phyloP scores from a whole-genome alignment of 2,888 invertebrate species.

The Drosophila percnosoma region DNA sequence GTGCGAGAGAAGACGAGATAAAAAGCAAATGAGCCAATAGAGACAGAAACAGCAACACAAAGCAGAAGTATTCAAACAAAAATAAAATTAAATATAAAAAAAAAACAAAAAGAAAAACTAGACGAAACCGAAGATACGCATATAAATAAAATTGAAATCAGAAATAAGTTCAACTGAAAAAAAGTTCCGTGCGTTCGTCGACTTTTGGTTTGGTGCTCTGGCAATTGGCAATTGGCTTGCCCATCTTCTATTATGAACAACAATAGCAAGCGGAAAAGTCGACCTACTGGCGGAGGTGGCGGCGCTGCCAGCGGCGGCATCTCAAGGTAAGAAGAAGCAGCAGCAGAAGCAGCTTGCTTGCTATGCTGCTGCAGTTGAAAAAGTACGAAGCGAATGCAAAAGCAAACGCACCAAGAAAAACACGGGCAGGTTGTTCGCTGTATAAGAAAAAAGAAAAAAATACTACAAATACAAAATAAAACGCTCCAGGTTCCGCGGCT shows the following conservation, averaged over 20 bases:
- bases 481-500: conserved; percentile 27
- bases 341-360: conserved; percentile 23
- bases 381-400: conserved; percentile 61
- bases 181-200: conserved; percentile 60
- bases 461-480: conserved; percentile 21
- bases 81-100: conserved; percentile 38
- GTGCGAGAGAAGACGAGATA: conserved; percentile 38
- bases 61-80: conserved; percentile 46
- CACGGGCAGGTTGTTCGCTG: conserved; percentile 29
- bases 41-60: conserved; percentile 52
- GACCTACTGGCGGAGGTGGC: conserved; percentile 86
- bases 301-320: conserved; percentile 76
- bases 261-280: conserved; percentile 93
- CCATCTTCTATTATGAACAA: conserved; percentile 78
- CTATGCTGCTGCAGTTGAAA: conserved; percentile 45
- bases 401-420: conserved; percentile 53
- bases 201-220: conserved; percentile 56
- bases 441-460: conserved; percentile 11
- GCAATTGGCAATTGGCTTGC: conserved; percentile 65
- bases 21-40: conserved; percentile 39
- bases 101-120: conserved; percentile 35
- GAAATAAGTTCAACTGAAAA: conserved; percentile 58
- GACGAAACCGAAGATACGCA: conserved; percentile 48
- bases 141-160: conserved; percentile 61
- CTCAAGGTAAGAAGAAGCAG: conserved; percentile 80